Evolutionary conservation across 2,888 invertebrate species (phyloP), one percentile per base, ranked within the genome.

Genomic region (Cephus pygmeus): DNA sequence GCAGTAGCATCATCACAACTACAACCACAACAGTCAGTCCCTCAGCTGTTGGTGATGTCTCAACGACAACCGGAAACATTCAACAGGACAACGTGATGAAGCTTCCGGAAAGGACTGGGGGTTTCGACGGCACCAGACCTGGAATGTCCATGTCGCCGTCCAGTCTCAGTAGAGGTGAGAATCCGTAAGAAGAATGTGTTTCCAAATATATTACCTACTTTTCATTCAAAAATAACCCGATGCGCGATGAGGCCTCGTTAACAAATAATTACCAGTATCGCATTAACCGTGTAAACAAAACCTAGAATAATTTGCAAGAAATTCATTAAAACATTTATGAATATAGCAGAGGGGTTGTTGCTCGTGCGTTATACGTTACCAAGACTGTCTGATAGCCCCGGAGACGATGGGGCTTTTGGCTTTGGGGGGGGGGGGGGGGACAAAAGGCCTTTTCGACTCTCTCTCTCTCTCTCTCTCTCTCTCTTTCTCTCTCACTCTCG

Each of bases 81-180:
- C 88, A 88, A 73, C 89, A 88, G 79, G 89, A 91, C 79, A 82
- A 81, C 71, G 83, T 83, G 11, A 89, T 89, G 86, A 91, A 90
- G 86, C 86, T 89, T 79, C 82, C 86, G 23, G 91, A 90, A 77
- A 88, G 88, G 81, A 82, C 86, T 56, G 83, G 86, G 69, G 79
- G 84, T 73, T 91, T 90, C 79, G 91, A 91, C 69, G 87, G 82
- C 35, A 87, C 82, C 84, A 89, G 91, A 79, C 91, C 91, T 23
- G 90, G 88, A 84, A 90, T 92, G 88, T 93, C 94, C 83, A 91
- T 93, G 91, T 97, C 97, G 87, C 97, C 97, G 84, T 94, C 95
- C 89, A 95, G 95, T 91, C 93, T 95, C 90, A 94, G 94, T 92
- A 94, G 96, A 94, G 97, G 97, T 96, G 93, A 94, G 94, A 86